A percentile compares a stretch with the other conserved stretches of the same genome.
phyloP scores from a whole-genome alignment of 37 sponge, comb jelly and placozoan species.

The Beroe ovata region DNA sequence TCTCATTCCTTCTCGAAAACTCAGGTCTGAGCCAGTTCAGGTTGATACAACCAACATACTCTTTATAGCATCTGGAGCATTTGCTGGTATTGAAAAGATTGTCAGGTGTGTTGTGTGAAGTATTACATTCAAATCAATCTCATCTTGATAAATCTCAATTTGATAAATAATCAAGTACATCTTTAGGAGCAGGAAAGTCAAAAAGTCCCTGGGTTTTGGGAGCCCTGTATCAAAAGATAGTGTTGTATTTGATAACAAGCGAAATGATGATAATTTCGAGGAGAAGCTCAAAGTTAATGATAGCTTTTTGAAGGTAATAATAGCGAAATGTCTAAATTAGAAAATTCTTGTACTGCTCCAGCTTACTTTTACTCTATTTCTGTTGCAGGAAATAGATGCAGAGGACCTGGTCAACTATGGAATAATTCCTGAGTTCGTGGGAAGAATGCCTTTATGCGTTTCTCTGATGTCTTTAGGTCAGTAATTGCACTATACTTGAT shows the following conservation, averaged over 20 bases:
- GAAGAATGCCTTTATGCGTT: constrained; percentile 88
- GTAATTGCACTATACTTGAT: too few species aligned
- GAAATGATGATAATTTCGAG: constrained; percentile 4
- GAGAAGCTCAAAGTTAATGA: constrained; percentile 52
- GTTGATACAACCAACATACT: constrained; percentile 96
- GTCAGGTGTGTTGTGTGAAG: constrained; percentile 67
- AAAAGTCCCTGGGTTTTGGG: constrained; percentile 31
- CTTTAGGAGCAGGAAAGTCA: constrained; percentile 34
- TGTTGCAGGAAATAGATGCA: constrained; percentile 78
- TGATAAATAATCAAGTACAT: too few species aligned
- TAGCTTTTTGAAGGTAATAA: constrained; percentile 54
- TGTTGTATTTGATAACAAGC: background rate
- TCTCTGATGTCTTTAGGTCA: constrained; percentile 76
- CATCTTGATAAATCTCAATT: too few species aligned
- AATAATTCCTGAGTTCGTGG: constrained; percentile 98
- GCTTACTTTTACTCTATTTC: too few species aligned
- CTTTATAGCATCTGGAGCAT: constrained; percentile 97
- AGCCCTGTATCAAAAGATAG: background rate
- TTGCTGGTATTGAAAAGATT: constrained; percentile 90
- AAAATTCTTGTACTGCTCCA: too few species aligned
- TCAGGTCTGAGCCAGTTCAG: constrained; percentile 60
- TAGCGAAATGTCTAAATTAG: too few species aligned
- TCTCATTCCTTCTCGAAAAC: constrained; percentile 64
- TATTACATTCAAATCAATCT: too few species aligned
- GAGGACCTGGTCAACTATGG: constrained; percentile 91